A percentile compares a stretch with the other conserved stretches of the same genome.
phyloP scores from a whole-genome alignment of 2,113 vertebrate genomes.

The Calidris pugnax region DNA sequence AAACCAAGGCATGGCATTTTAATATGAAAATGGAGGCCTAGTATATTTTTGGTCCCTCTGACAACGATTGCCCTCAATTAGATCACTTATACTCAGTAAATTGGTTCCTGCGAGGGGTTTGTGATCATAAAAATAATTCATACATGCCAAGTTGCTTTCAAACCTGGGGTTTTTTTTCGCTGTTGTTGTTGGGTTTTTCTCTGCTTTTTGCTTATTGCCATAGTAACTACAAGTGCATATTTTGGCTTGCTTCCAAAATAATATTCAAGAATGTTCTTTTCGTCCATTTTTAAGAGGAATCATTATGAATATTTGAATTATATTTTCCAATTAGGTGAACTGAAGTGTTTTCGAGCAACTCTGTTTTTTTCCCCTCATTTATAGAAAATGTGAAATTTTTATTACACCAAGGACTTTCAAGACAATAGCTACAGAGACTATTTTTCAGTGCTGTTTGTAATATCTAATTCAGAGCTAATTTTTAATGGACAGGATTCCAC shows the following conservation, averaged over 20 bases:
- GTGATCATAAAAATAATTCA: constrained; percentile 70
- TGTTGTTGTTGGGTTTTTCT: background rate
- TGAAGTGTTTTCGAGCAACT: constrained; percentile 68
- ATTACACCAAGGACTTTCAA: constrained; percentile 68
- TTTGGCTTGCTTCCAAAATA: constrained; percentile 62
- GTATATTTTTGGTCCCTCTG: constrained; percentile 65
- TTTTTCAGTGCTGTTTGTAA: constrained; percentile 51
- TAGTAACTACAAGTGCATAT: constrained; percentile 72
- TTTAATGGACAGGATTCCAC: constrained; percentile 53
- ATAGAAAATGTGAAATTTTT: constrained; percentile 65
- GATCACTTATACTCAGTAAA: constrained; percentile 79
- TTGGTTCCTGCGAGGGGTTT: constrained; percentile 63
- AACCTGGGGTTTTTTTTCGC: constrained; percentile 11
- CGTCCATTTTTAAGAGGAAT: constrained; percentile 47
- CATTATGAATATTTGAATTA: constrained; percentile 72
- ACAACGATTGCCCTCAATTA: constrained; percentile 82
- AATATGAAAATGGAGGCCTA: constrained; percentile 77
- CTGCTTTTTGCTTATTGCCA: constrained; percentile 64
- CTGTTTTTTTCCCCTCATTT: background rate
- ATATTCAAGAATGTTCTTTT: constrained; percentile 62
- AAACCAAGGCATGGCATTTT: constrained; percentile 79
- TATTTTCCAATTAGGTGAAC: constrained; percentile 69
- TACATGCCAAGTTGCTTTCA: constrained; percentile 68
- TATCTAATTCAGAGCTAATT: constrained; percentile 68
- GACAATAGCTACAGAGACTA: constrained; percentile 37